These are phyloP conservation scores for Morus bassanus DNA, from an alignment of 2,797 vertebrate species.

Conservation along the genomic window DNA sequence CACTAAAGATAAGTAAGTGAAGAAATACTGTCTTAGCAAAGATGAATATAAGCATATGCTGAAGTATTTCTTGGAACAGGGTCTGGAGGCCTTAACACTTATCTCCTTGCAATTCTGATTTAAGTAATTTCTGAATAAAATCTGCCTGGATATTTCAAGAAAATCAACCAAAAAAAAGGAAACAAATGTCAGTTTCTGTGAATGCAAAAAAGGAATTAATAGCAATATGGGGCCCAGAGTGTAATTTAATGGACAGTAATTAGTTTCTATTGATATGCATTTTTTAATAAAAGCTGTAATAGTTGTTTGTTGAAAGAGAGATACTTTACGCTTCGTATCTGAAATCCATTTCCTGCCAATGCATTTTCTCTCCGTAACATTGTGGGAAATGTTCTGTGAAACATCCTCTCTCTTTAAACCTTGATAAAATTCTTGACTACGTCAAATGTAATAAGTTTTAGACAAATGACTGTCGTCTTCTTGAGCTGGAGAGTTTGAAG, in stretches of 20 bases:
- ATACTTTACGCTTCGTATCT: not conserved
- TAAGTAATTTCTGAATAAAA: constrained; percentile 9
- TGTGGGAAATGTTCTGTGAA: constrained; percentile 41
- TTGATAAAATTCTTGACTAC: constrained; percentile 43
- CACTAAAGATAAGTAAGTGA: constrained; percentile 47
- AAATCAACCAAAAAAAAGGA: not conserved
- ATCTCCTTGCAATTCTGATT: constrained; percentile 1
- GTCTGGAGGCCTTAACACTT: constrained; percentile 1
- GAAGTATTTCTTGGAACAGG: constrained; percentile 23
- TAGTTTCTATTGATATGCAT: constrained; percentile 22
- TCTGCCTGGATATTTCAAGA: not conserved
- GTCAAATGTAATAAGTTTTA: constrained; percentile 47
- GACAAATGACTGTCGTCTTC: constrained; percentile 50
- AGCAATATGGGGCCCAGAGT: not conserved
- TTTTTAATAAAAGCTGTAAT: constrained; percentile 27
- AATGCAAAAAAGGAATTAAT: constrained; percentile 12
- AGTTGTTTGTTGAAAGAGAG: constrained; percentile 37
- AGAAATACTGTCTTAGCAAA: constrained; percentile 30
- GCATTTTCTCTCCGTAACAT: not conserved
- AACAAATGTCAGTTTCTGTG: not conserved
- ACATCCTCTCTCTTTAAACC: constrained; percentile 36
- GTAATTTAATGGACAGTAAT: constrained; percentile 41
- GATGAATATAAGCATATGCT: constrained; percentile 45
- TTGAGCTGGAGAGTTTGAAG: constrained; percentile 22
- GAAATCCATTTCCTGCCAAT: constrained; percentile 50